phyloP scores from a whole-genome alignment of 2,797 vertebrate species.

The Oryzias dopingdopingensis region DNA sequence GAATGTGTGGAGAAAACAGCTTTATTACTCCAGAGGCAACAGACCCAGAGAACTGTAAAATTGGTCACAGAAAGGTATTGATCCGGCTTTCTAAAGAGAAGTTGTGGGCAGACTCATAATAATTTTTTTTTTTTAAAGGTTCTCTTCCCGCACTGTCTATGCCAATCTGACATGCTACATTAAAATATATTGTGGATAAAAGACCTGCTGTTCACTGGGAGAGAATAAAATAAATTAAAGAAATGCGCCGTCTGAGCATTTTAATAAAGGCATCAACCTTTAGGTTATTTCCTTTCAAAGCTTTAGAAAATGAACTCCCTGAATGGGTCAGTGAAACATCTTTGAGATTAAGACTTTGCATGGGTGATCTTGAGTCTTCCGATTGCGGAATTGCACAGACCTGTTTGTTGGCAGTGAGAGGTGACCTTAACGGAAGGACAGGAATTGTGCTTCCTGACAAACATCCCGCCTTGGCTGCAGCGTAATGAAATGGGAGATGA shows the following conservation, averaged over 20 bases:
- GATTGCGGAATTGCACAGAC: constrained; percentile 44
- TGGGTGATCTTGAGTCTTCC: constrained; percentile 28
- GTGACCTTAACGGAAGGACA: constrained; percentile 69
- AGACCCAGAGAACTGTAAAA: constrained; percentile 67
- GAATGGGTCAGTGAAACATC: constrained; percentile 7
- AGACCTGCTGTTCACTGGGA: constrained; percentile 11
- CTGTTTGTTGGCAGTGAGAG: constrained; percentile 24
- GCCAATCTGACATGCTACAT: constrained; percentile 14
- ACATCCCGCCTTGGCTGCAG: constrained; percentile 38
- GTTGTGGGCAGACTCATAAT: constrained; percentile 68
- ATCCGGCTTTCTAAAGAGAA: constrained; percentile 58
- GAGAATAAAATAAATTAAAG: constrained; percentile 19
- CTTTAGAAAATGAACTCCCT: constrained; percentile 6
- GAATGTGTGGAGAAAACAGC: constrained; percentile 56
- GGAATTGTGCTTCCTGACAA: constrained; percentile 39
- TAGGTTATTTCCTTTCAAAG: constrained; percentile 4
- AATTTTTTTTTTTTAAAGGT: constrained; percentile 32
- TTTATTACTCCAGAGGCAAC: constrained; percentile 64
- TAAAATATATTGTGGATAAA: constrained; percentile 18
- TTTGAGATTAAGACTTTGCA: constrained; percentile 34
- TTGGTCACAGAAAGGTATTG: constrained; percentile 72
- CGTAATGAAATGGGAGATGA: constrained; percentile 61
- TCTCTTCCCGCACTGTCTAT: constrained; percentile 18
- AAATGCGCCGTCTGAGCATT: background rate
- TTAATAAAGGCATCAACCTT: background rate